Evolutionary conservation across 2,888 invertebrate species (phyloP).

Genomic region (Mantis religiosa): DNA sequence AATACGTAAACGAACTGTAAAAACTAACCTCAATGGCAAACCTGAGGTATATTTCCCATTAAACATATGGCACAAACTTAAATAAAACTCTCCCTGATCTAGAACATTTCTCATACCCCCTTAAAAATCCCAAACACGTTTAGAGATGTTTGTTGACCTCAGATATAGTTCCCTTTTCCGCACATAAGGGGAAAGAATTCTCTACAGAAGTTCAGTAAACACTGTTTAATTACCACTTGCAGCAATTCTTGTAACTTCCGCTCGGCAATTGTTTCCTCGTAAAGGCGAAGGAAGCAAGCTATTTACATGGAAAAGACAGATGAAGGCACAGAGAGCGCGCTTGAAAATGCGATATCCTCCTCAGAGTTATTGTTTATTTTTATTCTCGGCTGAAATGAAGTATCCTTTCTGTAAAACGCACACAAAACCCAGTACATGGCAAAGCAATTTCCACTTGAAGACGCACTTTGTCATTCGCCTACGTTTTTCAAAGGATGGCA

Average conservation of each 20-base stretch:
- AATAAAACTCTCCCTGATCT: too few species aligned
- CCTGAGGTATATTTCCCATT: too few species aligned
- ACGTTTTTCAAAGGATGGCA: background rate
- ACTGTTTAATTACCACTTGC: background rate
- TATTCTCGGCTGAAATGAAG: background rate
- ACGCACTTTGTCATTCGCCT: background rate
- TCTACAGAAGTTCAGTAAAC: background rate
- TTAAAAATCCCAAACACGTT: too few species aligned
- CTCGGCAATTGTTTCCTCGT: background rate
- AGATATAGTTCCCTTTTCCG: background rate
- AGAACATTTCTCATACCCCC: too few species aligned
- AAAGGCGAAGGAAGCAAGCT: background rate
- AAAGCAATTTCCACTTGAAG: constrained; percentile 1
- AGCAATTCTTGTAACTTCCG: background rate
- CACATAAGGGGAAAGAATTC: background rate
- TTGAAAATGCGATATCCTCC: background rate
- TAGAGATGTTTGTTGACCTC: too few species aligned
- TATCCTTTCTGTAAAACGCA: background rate
- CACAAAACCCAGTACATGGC: background rate
- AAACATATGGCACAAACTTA: too few species aligned
- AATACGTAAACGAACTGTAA: too few species aligned
- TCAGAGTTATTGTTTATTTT: background rate
- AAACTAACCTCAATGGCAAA: too few species aligned
- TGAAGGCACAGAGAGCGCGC: background rate
- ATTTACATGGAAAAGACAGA: background rate